A percentile compares a stretch with the other conserved stretches of the same genome.
Evolutionary conservation across 2,113 vertebrate genomes (phyloP).

Genomic region (Philantomba maxwellii): DNA sequence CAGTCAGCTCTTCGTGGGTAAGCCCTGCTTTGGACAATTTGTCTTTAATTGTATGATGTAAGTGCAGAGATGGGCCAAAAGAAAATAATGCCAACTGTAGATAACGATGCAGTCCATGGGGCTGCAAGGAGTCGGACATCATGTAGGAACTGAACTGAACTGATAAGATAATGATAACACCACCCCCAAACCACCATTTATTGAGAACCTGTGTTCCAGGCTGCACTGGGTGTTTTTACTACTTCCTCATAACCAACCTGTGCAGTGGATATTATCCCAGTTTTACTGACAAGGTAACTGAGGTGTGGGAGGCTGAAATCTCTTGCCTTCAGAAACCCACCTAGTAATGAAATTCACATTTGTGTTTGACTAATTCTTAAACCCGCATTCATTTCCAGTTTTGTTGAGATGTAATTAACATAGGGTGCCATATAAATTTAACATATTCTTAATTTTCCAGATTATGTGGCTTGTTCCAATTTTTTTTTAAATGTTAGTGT

Average conservation of each 20-base stretch:
- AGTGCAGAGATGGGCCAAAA: too few relatives aligned
- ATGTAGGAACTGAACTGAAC: background rate
- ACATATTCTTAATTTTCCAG: background rate
- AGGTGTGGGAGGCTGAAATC: background rate
- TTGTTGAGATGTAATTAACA: background rate
- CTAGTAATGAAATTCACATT: background rate
- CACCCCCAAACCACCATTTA: background rate
- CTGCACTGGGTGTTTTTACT: background rate
- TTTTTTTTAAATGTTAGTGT: background rate
- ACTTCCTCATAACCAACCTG: background rate
- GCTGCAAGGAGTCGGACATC: background rate
- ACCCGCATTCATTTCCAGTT: background rate
- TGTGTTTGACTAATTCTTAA: background rate
- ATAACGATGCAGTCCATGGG: background rate
- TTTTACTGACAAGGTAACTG: background rate
- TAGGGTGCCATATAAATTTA: background rate
- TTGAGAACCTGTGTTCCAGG: background rate
- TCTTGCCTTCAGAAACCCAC: background rate
- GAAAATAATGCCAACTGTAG: background rate
- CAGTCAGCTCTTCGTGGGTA: constrained; percentile 96
- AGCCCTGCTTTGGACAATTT: constrained; percentile 20
- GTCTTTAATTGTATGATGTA: background rate
- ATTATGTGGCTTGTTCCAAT: background rate
- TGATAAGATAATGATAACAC: background rate
- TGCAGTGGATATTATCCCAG: background rate